Conservation (phyloP, 1,140 invertebrate genomes). For the Platyscapa corneri region DNA sequence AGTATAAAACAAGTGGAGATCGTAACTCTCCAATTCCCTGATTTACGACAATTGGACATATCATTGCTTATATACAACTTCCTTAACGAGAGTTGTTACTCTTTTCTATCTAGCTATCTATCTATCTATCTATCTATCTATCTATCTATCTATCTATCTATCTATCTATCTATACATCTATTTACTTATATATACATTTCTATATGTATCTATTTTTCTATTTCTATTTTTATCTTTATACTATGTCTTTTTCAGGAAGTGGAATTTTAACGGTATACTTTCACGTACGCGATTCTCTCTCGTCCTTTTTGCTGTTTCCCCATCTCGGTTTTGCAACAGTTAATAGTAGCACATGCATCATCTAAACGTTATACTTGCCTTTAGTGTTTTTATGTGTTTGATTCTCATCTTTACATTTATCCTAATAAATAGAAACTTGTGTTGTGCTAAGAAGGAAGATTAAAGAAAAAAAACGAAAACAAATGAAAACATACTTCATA, state of each 20-base stretch:
- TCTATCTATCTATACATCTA: not conserved
- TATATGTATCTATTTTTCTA: not conserved
- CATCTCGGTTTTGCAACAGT: slow-evolving; percentile 13
- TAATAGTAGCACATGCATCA: slow-evolving; percentile 13
- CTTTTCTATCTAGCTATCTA: too few relatives aligned
- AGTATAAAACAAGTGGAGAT: not conserved
- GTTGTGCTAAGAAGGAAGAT: not conserved
- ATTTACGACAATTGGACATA: slow-evolving; percentile 21
- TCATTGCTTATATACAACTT: not conserved
- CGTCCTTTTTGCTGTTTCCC: not conserved
- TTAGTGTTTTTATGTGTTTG: not conserved
- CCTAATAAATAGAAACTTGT: not conserved
- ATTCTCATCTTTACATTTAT: not conserved
- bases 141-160: not conserved
- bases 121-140: not conserved
- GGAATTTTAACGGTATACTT: slow-evolving; percentile 32
- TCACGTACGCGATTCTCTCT: slow-evolving; percentile 7
- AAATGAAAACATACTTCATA: not conserved
- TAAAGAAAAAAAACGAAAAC: not conserved
- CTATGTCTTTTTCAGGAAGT: not conserved
- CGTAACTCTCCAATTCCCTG: not conserved
- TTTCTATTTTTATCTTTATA: too few relatives aligned
- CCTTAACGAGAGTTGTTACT: not conserved
- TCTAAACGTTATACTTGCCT: slow-evolving; percentile 2
- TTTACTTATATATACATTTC: too few relatives aligned